A percentile compares a stretch with the other conserved stretches of the same genome.
Evolutionary conservation across 1,140 invertebrate genomes (phyloP).

Genomic region (Campoletis sonorensis): DNA sequence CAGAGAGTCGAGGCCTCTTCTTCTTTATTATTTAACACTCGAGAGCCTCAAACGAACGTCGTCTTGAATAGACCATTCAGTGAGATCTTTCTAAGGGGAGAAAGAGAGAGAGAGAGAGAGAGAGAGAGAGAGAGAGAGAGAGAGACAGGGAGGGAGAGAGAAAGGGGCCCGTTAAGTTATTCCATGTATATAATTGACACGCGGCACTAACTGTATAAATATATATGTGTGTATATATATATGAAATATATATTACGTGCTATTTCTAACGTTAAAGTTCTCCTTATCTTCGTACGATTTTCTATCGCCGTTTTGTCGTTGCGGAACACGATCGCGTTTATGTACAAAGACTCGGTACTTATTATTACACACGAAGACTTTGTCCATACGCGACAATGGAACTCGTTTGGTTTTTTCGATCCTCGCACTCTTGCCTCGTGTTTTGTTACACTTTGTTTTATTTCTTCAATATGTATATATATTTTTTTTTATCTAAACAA

Average conservation of each 20-base stretch:
- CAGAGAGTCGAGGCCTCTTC: constrained; percentile 42
- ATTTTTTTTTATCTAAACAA: too few species aligned
- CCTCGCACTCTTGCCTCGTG: not conserved
- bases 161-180: constrained; percentile 7
- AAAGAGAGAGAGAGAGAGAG: constrained; percentile 38
- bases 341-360: constrained; percentile 31
- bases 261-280: not conserved
- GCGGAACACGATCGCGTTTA: constrained; percentile 38
- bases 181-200: constrained; percentile 18
- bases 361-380: constrained; percentile 15
- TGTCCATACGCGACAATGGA: constrained; percentile 2
- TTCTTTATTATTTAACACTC: constrained; percentile 76
- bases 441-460: too few species aligned
- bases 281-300: constrained; percentile 48
- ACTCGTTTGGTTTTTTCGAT: not conserved
- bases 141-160: constrained; percentile 10
- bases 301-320: constrained; percentile 30
- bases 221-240: not conserved
- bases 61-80: constrained; percentile 75
- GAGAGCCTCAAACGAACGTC: constrained; percentile 72
- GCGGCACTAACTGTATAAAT: not conserved
- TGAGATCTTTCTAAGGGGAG: constrained; percentile 71
- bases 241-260: not conserved
- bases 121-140: constrained; percentile 10
- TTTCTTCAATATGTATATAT: constrained; percentile 30